Conservation (phyloP, 30 jellyfish, hydroid and myxozoan genomes). For the Pseudorhiza aurosa region DNA sequence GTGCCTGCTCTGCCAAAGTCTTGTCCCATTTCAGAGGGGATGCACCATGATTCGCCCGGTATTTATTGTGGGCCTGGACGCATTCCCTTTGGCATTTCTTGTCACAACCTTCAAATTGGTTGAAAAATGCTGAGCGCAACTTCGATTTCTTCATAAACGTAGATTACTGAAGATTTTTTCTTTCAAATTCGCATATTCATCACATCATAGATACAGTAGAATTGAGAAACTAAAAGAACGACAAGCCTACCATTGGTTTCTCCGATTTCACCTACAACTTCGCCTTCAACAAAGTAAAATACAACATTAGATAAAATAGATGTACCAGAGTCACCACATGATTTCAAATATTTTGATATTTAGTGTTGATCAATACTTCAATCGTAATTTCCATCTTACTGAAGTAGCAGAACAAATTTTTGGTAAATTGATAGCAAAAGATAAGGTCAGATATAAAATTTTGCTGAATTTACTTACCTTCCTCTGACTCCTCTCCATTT, state of each 20-base stretch:
- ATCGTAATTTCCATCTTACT: no score
- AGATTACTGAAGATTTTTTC: neutral
- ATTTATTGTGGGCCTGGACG: constrained; percentile 67
- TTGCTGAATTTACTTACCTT: neutral
- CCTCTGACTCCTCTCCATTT: constrained; percentile 1
- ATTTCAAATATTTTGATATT: no score
- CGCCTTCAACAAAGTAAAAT: constrained; percentile 3
- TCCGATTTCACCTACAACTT: constrained; percentile 46
- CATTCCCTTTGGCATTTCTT: constrained; percentile 74
- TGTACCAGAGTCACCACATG: no score
- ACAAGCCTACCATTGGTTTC: constrained; percentile 57
- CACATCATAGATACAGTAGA: no score
- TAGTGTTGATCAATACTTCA: no score
- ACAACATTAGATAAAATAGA: no score
- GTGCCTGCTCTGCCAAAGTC: constrained; percentile 76
- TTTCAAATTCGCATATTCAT: no score
- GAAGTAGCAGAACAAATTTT: no score
- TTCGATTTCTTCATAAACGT: neutral
- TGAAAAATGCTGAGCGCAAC: neutral
- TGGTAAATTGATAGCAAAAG: no score
- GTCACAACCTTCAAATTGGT: constrained; percentile 58
- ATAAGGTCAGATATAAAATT: no score
- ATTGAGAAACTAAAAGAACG: neutral
- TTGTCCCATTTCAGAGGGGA: constrained; percentile 77
- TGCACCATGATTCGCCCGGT: constrained; percentile 81